Evolutionary conservation across 2,888 invertebrate species (phyloP).

Genomic region (Campaea margaritaria): DNA sequence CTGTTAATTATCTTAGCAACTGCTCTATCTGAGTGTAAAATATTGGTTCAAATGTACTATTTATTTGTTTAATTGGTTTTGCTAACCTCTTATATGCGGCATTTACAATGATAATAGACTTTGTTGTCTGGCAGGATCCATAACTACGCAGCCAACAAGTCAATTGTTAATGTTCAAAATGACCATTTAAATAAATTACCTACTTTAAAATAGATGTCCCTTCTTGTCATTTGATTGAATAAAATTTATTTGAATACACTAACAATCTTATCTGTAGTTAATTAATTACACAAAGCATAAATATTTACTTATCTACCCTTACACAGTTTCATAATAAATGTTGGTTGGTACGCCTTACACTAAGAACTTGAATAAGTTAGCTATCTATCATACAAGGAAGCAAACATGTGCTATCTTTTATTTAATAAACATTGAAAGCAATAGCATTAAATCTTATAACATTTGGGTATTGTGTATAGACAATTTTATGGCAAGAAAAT

Average conservation of each 20-base stretch:
- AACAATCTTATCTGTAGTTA: conserved; percentile 22
- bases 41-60: too few relatives aligned
- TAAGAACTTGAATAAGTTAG: conserved; percentile 28
- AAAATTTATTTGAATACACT: not conserved
- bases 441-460: conserved; percentile 1
- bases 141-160: too few relatives aligned
- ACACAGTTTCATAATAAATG: conserved; percentile 23
- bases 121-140: too few relatives aligned
- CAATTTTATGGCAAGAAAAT: not conserved
- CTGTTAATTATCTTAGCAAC: too few relatives aligned
- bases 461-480: conserved; percentile 3
- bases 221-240: too few relatives aligned
- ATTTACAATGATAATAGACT: too few relatives aligned
- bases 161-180: too few relatives aligned
- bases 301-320: conserved; percentile 31
- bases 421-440: conserved; percentile 16
- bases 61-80: too few relatives aligned
- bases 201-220: too few relatives aligned
- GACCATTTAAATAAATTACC: too few relatives aligned
- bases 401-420: conserved; percentile 24
- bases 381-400: conserved; percentile 24
- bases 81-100: too few relatives aligned
- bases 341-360: conserved; percentile 25
- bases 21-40: too few relatives aligned
- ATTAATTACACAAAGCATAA: conserved; percentile 36